Base-by-base conservation (phyloP, 2,797 vertebrate species). In the Cheracebus regulus region DNA sequence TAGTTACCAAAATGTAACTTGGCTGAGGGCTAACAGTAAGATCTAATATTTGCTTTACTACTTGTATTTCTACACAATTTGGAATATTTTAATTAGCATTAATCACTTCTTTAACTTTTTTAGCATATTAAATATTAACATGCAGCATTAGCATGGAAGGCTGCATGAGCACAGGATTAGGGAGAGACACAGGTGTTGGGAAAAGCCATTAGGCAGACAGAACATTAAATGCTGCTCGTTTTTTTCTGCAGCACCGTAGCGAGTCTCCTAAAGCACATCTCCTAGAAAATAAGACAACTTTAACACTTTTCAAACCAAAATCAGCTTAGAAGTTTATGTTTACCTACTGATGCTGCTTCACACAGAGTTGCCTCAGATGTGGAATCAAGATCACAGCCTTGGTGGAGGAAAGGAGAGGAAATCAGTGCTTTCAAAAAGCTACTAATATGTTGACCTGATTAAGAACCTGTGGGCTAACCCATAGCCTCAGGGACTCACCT, bases 141-240 rank as follows among this genome's bases (percentile, higher is more conserved):
- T 90, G 81, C 7, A 92, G 30, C 30, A 48, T 79, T 81, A 41
- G 86, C 61, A 79, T 83, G 39, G 75, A 86, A 92, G 33, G 46
- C 36, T 67, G n/a, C 11, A 36, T 8, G 12, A 88, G 17, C n/a
- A 33, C 84, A 61, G 8, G 20, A 39, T 46, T 19, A 67, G 72
- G 76, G 19, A 75, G 72, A 85, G 55, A 84, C 90, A 70, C 55
- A 90, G 96, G 88, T 52, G 28, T 20, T 76, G 41, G 83, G 95
- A 90, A 97, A 96, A 88, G 33, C 52, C 95, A 30, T 44, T 55
- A 97, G 79, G 87, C 92, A 92, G 28, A 93, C 72, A 57, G 36
- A 89, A 75, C 17, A 76, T 72, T 70, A 67, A 90, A 76, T 5
- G 55, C 19, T 41, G 39, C 57, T 67, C 17, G 41, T 81, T 50